These are phyloP conservation scores for Tinamus guttatus DNA, from an alignment of 2,113 vertebrate genomes.

Conservation along the genomic window DNA sequence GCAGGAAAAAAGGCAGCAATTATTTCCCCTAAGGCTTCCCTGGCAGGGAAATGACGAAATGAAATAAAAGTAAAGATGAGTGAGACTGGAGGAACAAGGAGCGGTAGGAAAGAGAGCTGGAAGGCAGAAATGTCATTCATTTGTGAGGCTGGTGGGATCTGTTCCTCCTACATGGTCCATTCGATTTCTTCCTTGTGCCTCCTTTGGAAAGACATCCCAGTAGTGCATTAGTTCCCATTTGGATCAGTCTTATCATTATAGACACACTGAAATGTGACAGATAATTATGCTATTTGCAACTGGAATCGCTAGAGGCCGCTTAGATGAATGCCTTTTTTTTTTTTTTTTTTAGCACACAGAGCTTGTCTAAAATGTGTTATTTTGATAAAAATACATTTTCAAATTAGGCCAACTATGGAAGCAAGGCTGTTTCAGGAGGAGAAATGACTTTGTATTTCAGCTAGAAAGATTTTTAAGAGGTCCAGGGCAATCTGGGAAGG, in stretches of 20 bases:
- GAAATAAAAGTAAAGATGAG: neutral
- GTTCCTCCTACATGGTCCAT: neutral
- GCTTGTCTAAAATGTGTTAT: neutral
- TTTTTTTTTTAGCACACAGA: neutral
- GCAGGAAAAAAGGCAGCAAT: neutral
- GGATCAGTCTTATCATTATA: neutral
- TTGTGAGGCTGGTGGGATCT: neutral
- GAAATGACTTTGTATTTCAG: neutral
- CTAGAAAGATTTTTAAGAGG: neutral
- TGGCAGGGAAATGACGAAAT: conserved; percentile 7
- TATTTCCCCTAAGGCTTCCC: conserved; percentile 26
- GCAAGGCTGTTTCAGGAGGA: neutral
- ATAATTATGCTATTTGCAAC: conserved; percentile 1
- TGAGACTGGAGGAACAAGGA: neutral
- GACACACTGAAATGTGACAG: conserved; percentile 3
- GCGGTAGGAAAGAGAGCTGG: neutral
- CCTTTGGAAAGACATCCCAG: neutral
- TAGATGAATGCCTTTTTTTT: neutral
- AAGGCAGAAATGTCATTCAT: neutral
- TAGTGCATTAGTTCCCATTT: neutral
- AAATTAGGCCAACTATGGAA: neutral
- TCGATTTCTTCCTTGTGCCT: neutral
- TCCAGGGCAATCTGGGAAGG: neutral
- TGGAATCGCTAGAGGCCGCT: neutral
- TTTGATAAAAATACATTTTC: neutral